Evolutionary conservation across 2,797 vertebrate species (phyloP), one percentile per base, ranked within the genome.

Genomic region (Bryconaethiops microstoma): DNA sequence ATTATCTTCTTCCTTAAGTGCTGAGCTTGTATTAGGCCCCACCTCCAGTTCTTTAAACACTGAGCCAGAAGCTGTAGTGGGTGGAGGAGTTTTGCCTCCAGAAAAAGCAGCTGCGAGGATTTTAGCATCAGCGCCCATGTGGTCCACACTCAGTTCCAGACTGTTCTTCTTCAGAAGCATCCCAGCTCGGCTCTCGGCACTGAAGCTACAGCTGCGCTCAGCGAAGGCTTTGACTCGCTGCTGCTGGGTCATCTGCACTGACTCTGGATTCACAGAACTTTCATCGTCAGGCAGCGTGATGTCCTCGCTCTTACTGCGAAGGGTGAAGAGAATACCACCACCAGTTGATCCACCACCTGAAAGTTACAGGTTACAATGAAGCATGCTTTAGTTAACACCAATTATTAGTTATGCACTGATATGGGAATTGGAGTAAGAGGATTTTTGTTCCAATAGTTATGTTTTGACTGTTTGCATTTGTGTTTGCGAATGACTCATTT

Each of bases 181-280:
- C 70, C 96, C 96, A 0, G 96, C 95, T 55, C 94, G 95, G 65
- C 93, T 97, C 88, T 98, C 97, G 19, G 94, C 95, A 14, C 96
- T 99, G 87, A 99, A 99, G 90, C 98, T 99, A 81, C 97, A 97
- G 89, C 96, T 99, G 87, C 96, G 96, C 83, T 98, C 96, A 0
- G 95, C 79, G 69, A 98, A 98, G 77, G 94, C 83, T 82, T 97
- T 99, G 84, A 95, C 95, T 19, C 95, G 88, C 91, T 95, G 97
- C 85, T 95, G 95, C 25, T 91, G 95, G 62, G 67, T 65, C 29
- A 72, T 76, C n/a, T 77, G 78, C 2, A 73, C 25, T 0, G 23
- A 54, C 68, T 78, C 82, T 25, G 40, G 19, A n/a, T 64, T 68
- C 64, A 64, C 19, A 14, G 69, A 92, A 91, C 90, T 87, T 35